These are phyloP conservation scores for Bos indicus DNA, from an alignment of 2,113 vertebrate species.

Conservation along the genomic window DNA sequence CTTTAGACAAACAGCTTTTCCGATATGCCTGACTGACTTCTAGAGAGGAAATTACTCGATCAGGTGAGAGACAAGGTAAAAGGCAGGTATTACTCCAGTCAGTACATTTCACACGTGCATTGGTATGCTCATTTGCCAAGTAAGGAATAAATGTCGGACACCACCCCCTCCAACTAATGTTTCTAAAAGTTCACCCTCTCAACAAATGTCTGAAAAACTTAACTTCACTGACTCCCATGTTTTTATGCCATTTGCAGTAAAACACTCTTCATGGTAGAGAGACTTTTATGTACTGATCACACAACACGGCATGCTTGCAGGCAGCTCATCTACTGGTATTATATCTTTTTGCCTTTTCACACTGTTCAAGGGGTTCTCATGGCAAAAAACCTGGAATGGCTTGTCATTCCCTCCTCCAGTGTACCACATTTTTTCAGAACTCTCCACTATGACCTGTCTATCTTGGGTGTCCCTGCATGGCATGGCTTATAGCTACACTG, in stretches of 20 bases:
- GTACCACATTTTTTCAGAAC: background rate
- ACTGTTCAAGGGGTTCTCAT: background rate
- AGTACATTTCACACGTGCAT: background rate
- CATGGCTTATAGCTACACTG: background rate
- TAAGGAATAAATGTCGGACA: background rate
- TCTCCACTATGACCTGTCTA: background rate
- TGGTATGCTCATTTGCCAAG: background rate
- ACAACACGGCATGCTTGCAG: background rate
- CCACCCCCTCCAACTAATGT: background rate
- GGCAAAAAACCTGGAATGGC: background rate
- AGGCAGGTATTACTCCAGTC: background rate
- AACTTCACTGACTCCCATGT: background rate
- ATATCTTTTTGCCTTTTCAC: background rate
- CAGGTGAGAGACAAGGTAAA: background rate
- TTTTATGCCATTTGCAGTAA: background rate
- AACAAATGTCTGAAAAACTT: background rate
- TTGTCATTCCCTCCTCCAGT: background rate
- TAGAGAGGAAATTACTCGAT: conserved; percentile 9
- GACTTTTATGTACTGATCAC: background rate
- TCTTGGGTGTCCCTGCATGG: background rate
- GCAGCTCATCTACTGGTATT: background rate
- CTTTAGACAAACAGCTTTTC: conserved; percentile 28
- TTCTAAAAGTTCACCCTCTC: background rate
- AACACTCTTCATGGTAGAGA: background rate
- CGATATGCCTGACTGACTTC: background rate